Conservation (phyloP, 2,888 invertebrate genomes). For the Odontothrips loti region DNA sequence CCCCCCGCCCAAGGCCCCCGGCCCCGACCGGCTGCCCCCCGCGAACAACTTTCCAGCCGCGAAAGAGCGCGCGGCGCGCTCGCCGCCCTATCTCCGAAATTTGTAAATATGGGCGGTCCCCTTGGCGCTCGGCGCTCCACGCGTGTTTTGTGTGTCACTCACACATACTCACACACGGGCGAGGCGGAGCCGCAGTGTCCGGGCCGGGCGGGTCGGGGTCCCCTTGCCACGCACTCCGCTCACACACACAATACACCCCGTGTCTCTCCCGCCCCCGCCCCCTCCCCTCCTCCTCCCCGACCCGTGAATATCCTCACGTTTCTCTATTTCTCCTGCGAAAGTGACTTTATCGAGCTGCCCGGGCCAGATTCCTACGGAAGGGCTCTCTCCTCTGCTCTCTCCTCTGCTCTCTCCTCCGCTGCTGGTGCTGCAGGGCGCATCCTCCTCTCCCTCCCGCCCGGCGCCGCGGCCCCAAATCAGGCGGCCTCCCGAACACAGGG, state of each 20-base stretch:
- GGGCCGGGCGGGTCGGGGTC: too few species aligned
- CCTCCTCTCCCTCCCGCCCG: too few species aligned
- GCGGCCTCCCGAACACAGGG: background rate
- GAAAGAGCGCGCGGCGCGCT: background rate
- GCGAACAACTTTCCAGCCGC: too few species aligned
- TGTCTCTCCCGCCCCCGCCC: background rate
- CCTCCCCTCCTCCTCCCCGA: background rate
- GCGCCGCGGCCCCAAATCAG: background rate
- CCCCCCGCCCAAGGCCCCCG: too few species aligned
- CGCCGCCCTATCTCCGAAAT: background rate
- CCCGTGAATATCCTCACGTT: constrained; percentile 10
- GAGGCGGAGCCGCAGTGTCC: too few species aligned
- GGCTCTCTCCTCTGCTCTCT: background rate
- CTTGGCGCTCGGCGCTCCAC: background rate
- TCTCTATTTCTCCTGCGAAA: constrained; percentile 19
- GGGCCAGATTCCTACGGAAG: background rate
- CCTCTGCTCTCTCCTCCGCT: too few species aligned
- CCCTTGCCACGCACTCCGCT: background rate
- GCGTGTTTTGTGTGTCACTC: background rate
- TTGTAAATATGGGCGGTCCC: background rate
- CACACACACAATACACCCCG: background rate
- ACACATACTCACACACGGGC: background rate
- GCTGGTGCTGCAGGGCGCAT: background rate
- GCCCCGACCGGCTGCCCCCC: too few species aligned
- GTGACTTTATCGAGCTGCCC: constrained; percentile 22